Percentiles rank a stretch among this genome's conserved stretches.
Conservation (phyloP, 2,888 invertebrate species). For the Geophilus truncorum region DNA sequence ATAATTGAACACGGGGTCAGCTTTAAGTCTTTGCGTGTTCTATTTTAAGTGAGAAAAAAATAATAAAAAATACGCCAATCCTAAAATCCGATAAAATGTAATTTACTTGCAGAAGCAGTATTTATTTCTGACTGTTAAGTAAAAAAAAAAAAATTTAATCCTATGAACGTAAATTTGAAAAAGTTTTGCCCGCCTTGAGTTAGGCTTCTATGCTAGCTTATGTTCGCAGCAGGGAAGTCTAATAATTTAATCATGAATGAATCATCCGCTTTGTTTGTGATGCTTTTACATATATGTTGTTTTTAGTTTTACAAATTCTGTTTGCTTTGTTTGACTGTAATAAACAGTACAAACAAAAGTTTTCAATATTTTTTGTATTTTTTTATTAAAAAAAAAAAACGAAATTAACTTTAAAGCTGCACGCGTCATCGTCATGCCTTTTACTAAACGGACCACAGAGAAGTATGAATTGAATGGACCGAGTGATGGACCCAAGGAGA, state of each 20-base stretch:
- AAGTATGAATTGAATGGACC: slow-evolving; percentile 34
- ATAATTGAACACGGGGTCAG: not conserved
- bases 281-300: not conserved
- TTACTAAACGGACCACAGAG: slow-evolving; percentile 17
- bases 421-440: slow-evolving; percentile 17
- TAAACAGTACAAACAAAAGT: no score
- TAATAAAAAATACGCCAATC: not conserved
- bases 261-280: not conserved
- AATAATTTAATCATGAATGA: not conserved
- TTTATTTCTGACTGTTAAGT: not conserved
- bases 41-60: not conserved
- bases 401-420: not conserved
- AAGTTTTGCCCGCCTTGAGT: not conserved
- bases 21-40: not conserved
- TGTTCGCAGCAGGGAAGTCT: not conserved
- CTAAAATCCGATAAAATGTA: not conserved
- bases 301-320: not conserved
- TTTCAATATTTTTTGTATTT: not conserved
- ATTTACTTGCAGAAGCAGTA: not conserved
- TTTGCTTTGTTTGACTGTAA: not conserved
- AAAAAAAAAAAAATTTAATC: not conserved
- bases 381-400: not conserved
- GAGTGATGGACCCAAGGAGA: slow-evolving; percentile 30
- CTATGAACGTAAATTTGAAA: no score
- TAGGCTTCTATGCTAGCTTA: not conserved